phyloP scores from a whole-genome alignment of 2,113 vertebrate genomes.

The Cathartes aura region DNA sequence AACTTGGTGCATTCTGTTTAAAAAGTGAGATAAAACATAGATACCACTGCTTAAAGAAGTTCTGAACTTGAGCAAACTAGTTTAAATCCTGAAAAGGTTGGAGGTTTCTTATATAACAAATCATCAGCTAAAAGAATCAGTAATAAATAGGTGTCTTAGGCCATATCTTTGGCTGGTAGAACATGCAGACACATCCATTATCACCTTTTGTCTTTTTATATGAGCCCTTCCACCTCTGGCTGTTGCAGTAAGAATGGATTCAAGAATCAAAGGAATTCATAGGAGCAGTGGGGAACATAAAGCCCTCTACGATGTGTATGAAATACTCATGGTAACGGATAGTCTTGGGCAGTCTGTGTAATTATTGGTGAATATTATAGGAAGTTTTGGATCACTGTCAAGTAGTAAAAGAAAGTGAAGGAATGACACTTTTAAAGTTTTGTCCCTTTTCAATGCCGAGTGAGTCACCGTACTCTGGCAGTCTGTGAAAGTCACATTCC shows the following conservation, averaged over 20 bases:
- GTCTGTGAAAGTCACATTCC: constrained; percentile 2
- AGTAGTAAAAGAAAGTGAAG: background rate
- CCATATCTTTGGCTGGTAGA: background rate
- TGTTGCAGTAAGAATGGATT: constrained; percentile 14
- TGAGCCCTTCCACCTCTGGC: constrained; percentile 5
- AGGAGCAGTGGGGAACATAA: background rate
- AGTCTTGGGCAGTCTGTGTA: background rate
- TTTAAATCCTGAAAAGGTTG: background rate
- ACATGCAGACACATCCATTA: constrained; percentile 26
- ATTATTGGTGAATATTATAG: background rate
- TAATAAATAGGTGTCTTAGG: background rate
- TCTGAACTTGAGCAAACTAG: background rate
- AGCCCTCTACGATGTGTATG: background rate
- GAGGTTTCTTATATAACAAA: background rate
- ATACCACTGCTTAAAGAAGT: background rate
- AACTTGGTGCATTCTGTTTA: background rate
- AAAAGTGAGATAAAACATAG: background rate
- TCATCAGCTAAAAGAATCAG: background rate
- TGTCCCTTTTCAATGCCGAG: background rate
- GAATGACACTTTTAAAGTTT: background rate
- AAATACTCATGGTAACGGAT: background rate
- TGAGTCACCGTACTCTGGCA: background rate
- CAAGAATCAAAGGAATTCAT: constrained; percentile 46
- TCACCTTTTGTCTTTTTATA: constrained; percentile 16
- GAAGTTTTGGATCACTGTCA: background rate